A percentile compares a stretch with the other conserved stretches of the same genome.
These are phyloP conservation scores for Anabas testudineus DNA, from an alignment of 2,797 vertebrate genomes.

Conservation along the genomic window DNA sequence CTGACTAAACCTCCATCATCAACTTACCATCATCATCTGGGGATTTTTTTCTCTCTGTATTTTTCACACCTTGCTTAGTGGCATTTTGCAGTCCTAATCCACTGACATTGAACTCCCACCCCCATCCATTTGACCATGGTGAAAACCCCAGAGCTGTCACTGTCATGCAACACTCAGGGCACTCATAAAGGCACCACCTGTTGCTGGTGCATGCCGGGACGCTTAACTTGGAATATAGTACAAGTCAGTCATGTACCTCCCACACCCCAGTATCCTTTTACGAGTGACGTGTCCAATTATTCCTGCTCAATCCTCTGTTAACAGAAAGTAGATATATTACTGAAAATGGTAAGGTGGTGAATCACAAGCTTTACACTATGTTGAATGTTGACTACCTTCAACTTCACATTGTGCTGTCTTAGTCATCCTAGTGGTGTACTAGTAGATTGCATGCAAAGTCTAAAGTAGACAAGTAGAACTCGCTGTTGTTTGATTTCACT, in stretches of 20 bases:
- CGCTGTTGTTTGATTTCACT: not conserved
- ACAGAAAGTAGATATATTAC: slow-evolving; percentile 38
- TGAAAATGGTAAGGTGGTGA: slow-evolving; percentile 33
- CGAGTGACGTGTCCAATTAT: slow-evolving; percentile 66
- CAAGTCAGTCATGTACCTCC: slow-evolving; percentile 46
- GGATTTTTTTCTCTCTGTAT: slow-evolving; percentile 19
- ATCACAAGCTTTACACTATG: slow-evolving; percentile 20
- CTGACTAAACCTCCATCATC: slow-evolving; percentile 5
- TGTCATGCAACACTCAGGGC: slow-evolving; percentile 59
- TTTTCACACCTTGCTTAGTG: slow-evolving; percentile 11
- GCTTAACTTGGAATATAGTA: slow-evolving; percentile 72
- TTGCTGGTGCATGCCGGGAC: slow-evolving; percentile 70
- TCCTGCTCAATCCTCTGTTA: slow-evolving; percentile 56
- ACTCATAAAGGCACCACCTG: slow-evolving; percentile 77
- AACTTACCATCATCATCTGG: not conserved
- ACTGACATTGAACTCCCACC: slow-evolving; percentile 41
- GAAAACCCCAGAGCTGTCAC: slow-evolving; percentile 55
- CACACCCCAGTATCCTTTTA: slow-evolving; percentile 53
- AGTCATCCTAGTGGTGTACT: not conserved
- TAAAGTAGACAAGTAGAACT: not conserved
- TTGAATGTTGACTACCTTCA: too few species aligned
- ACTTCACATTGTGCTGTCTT: not conserved
- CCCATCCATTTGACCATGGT: slow-evolving; percentile 40
- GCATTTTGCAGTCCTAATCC: slow-evolving; percentile 12
- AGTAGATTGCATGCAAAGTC: not conserved